Base-by-base conservation (phyloP, 2,888 invertebrate genomes). In the Panopea generosa region DNA sequence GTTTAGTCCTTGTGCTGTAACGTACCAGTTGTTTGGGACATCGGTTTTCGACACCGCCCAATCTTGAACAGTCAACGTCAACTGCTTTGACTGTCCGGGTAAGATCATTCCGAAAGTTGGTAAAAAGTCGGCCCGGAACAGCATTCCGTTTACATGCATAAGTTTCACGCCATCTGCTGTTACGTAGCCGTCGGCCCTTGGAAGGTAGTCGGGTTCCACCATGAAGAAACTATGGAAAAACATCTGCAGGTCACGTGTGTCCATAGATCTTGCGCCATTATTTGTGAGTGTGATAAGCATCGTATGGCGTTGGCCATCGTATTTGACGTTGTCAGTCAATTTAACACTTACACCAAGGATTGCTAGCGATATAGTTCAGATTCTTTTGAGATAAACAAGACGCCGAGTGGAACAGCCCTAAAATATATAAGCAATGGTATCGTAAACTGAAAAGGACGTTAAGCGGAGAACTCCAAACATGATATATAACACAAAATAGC, bases 221-320 rank as follows among this genome's bases (percentile, higher is more conserved):
- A 90, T 86, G 33, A 85, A 84, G 24, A 87, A 77, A 49, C 87
- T 87, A 27, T 86, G 87, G 59, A 90, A 89, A 60, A 80, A 89
- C 43, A 90, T 76, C 1, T 76, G 62, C 75, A 88, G 84, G 18
- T 72, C 43, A 4, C 60, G 70, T 18, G 69, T 55, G 11, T 65
- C 33, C n/a, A 86, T 72, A 4, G 83, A 55, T 9, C 22, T 59
- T 1, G 65, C 49, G 9, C 77, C 81, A 6, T 53, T 75, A 55
- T 83, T 84, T 11, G 68, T 72, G 14, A 83, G 49, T 1, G 72
- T 77, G 1, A 84, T 75, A 11, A 78, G 53, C 67, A 83, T 77
- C 1, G 56, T 45, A 55, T 84, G 84, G 18, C 56, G 59, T 49
- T 77, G 77, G 6, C 84, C 84, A 38, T 84, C 81, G 47, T 80